Percentiles rank a stretch among this genome's conserved stretches.
Evolutionary conservation across 2,888 invertebrate species (phyloP).

Genomic region (Auanema sp.): DNA sequence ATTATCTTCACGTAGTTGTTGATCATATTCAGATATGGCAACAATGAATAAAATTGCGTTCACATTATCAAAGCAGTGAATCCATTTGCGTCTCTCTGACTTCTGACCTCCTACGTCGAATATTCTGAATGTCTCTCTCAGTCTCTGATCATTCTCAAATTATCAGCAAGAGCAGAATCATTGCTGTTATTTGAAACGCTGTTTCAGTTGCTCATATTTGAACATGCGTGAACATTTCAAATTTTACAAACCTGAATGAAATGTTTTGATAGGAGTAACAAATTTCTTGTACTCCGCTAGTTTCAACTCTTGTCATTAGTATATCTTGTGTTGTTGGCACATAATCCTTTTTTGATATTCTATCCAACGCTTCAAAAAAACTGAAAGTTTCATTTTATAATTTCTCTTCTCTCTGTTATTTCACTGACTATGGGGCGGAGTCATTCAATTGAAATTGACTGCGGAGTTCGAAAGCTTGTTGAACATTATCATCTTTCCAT

Average conservation of each 20-base stretch:
- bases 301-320: conserved; percentile 53
- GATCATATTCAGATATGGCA: conserved; percentile 99
- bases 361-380: conserved; percentile 53
- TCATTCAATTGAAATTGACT: conserved; percentile 99
- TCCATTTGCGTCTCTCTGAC: conserved; percentile 95
- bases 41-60: conserved; percentile 90
- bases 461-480: conserved; percentile 87
- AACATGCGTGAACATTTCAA: neutral
- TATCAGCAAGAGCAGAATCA: no score
- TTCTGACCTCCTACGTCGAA: conserved; percentile 99
- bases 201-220: neutral
- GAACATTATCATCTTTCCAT: conserved; percentile 14
- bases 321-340: conserved; percentile 55
- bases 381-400: conserved; percentile 30
- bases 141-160: neutral
- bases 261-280: conserved; percentile 33
- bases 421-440: conserved; percentile 95
- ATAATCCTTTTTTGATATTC: conserved; percentile 42
- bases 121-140: conserved; percentile 72
- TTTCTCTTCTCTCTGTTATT: neutral
- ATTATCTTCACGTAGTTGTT: conserved; percentile 98
- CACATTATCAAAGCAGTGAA: conserved; percentile 97
- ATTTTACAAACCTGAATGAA: conserved; percentile 28
- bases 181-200: no score
- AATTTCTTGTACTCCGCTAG: conserved; percentile 57